Conservation (phyloP, 2,888 invertebrate genomes). For the Allophyes oxyacanthae region DNA sequence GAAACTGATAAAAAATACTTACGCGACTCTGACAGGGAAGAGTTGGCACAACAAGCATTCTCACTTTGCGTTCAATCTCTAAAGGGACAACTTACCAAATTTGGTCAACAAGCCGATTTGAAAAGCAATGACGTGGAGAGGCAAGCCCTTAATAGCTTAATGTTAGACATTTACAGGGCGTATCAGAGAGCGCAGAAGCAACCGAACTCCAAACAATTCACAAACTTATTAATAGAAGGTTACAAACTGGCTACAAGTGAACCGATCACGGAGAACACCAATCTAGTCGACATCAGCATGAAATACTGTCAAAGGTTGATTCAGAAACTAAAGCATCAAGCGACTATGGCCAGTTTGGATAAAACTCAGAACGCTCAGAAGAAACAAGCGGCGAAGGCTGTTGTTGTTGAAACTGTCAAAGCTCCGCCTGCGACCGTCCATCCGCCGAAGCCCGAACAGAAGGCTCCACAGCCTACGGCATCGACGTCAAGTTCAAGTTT, state of each 20-base stretch:
- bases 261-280: constrained; percentile 90
- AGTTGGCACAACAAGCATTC: constrained; percentile 94
- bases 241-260: constrained; percentile 91
- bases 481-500: constrained; percentile 55
- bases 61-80: constrained; percentile 92
- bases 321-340: constrained; percentile 88
- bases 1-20: constrained; percentile 97
- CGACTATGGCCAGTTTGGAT: constrained; percentile 77
- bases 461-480: constrained; percentile 42
- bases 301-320: constrained; percentile 92
- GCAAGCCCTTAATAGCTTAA: constrained; percentile 84
- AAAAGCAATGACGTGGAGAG: constrained; percentile 84
- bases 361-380: constrained; percentile 79
- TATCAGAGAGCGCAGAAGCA: constrained; percentile 92
- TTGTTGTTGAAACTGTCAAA: constrained; percentile 66
- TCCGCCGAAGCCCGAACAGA: constrained; percentile 68
- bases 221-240: constrained; percentile 91
- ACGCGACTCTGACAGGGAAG: constrained; percentile 94
- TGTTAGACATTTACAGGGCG: constrained; percentile 90
- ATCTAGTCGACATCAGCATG: constrained; percentile 91
- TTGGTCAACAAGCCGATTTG: constrained; percentile 83
- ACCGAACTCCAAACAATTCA: constrained; percentile 89
- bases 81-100: constrained; percentile 90
- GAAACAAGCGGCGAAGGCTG: constrained; percentile 72
- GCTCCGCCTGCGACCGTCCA: constrained; percentile 43